Percentiles rank a stretch among this genome's conserved stretches.
phyloP scores from a whole-genome alignment of 2,888 invertebrate genomes.

The Lampropteryx suffumata region DNA sequence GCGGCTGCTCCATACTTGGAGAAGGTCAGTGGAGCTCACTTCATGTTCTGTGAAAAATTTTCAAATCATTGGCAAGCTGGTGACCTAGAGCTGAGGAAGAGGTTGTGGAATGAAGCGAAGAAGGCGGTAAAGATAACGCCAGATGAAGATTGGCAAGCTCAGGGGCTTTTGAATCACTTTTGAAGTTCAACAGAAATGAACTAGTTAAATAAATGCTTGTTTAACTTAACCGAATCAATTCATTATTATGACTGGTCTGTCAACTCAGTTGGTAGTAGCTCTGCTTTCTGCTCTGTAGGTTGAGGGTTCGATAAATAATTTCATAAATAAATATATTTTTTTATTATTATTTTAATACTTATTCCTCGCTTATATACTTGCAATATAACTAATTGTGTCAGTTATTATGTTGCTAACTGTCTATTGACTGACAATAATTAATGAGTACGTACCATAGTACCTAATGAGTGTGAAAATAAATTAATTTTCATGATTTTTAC shows the following conservation, averaged over 20 bases:
- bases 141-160: slow-evolving; percentile 41
- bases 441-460: no score
- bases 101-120: slow-evolving; percentile 63
- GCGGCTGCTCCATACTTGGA: slow-evolving; percentile 54
- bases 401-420: no score
- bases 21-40: slow-evolving; percentile 57
- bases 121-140: slow-evolving; percentile 53
- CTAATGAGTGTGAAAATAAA: neutral
- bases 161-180: neutral
- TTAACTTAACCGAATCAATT: no score
- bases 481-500: neutral
- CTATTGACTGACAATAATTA: neutral
- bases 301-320: no score
- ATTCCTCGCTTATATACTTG: no score
- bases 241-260: no score
- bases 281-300: no score
- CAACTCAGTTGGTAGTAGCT: no score
- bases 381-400: no score
- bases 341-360: no score
- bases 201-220: no score
- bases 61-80: slow-evolving; percentile 59
- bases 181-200: neutral
- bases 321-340: no score
- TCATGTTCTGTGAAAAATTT: slow-evolving; percentile 60
- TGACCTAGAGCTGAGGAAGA: slow-evolving; percentile 48